phyloP scores from a whole-genome alignment of 2,888 invertebrate species.

The Pammene aurita region DNA sequence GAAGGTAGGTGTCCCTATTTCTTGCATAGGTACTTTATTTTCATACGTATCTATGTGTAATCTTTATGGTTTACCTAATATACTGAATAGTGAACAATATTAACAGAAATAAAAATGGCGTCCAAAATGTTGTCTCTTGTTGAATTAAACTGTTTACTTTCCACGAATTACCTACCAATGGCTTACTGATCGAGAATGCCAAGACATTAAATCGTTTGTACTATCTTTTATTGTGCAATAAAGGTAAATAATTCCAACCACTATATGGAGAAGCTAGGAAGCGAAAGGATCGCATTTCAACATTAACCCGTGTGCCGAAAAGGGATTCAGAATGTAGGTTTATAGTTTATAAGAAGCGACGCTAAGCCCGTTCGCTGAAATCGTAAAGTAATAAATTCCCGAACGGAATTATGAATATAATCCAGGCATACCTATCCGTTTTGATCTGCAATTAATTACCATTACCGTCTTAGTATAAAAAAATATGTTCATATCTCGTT shows the following conservation, averaged over 20 bases:
- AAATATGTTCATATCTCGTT: slow-evolving; percentile 42
- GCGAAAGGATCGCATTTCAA: slow-evolving; percentile 34
- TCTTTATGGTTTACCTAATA: neutral
- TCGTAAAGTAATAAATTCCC: slow-evolving; percentile 60
- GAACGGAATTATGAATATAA: slow-evolving; percentile 47
- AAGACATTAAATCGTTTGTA: neutral
- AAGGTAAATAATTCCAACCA: neutral
- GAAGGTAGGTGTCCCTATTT: neutral
- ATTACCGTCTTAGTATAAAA: no score
- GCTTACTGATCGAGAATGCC: neutral
- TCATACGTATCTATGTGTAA: no score
- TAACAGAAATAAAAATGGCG: neutral
- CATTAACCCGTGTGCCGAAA: slow-evolving; percentile 47
- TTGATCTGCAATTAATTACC: slow-evolving; percentile 50
- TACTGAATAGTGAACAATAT: neutral
- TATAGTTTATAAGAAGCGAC: slow-evolving; percentile 69
- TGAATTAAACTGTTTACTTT: no score
- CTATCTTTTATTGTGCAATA: slow-evolving; percentile 1
- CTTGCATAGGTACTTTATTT: neutral
- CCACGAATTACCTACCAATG: neutral
- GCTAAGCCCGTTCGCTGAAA: slow-evolving; percentile 57
- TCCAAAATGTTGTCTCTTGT: no score
- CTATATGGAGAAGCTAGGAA: slow-evolving; percentile 11
- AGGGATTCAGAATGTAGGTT: slow-evolving; percentile 65
- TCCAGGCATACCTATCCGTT: slow-evolving; percentile 48